Base-by-base conservation (phyloP, 2,888 invertebrate species). In the Ichneumoninae sp. region DNA sequence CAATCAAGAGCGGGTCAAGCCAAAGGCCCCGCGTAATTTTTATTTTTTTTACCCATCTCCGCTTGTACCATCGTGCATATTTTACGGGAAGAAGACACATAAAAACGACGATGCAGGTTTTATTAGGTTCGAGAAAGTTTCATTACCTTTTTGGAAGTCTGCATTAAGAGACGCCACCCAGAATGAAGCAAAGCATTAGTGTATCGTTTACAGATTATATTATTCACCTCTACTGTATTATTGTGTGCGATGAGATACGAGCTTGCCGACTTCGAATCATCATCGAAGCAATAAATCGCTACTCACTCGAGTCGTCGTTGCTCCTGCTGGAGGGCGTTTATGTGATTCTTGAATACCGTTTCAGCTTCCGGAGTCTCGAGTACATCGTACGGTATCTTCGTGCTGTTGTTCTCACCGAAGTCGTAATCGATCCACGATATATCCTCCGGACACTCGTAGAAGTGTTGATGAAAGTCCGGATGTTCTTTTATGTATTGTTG, bases 381-480 rank as follows among this genome's bases (percentile, higher is more conserved):
- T 82, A 99, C 97, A 93, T 98, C 98, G 93, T 97, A 97, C 0
- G 99, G 99, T 92, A 99, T 98, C 91, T 98, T 96, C 36, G 95
- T 95, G 91, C 97, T 97, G 93, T 95, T 96, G 93, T 94, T 95
- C 87, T 96, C 96, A 68, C 96, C 94, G 87, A 96, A 94, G 92
- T 95, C 95, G 87, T 96, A 96, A 93, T 96, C 97, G 86, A 96
- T 96, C 97, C 97, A 98, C 70, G 96, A 96, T 89, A 95, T 96
- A 90, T 96, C 96, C 89, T 97, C 96, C 13, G 96, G 96, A 90
- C 96, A 96, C 91, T 97, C 97, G 90, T 98, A 97, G 95, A 99
- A 99, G 95, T 98, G 98, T 91, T 97, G 96, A 80, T 97, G 96
- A 94, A 98, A 99, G 93, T 98, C 97, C n/a, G 98, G 97, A 94